These are phyloP conservation scores for Staurois parvus DNA, from an alignment of 2,797 vertebrate species.

Conservation along the genomic window DNA sequence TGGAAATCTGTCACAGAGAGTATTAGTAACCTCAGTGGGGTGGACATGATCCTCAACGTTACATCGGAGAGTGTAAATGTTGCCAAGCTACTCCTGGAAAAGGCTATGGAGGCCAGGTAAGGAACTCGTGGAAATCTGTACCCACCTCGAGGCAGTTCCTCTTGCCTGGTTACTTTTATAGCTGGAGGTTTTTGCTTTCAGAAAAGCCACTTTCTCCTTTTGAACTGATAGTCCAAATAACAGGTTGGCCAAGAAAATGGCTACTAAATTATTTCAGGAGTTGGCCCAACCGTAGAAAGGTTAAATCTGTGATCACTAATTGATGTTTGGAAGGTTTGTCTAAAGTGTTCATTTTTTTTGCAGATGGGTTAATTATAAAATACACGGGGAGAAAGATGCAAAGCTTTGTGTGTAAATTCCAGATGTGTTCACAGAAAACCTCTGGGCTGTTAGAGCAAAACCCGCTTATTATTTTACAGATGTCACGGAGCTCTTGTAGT, in stretches of 20 bases:
- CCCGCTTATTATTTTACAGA: constrained; percentile 42
- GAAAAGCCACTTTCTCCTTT: too few relatives aligned
- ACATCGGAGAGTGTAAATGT: constrained; percentile 73
- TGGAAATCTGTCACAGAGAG: constrained; percentile 78
- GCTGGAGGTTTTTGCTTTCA: too few relatives aligned
- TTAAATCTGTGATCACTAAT: not conserved
- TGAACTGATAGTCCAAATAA: not conserved
- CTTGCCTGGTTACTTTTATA: too few relatives aligned
- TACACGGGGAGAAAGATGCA: not conserved
- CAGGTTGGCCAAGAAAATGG: not conserved
- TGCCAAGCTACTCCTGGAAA: constrained; percentile 76
- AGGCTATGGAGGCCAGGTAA: constrained; percentile 80
- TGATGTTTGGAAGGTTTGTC: not conserved
- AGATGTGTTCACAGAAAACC: constrained; percentile 31
- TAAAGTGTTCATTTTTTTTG: not conserved
- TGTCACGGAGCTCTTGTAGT: not conserved
- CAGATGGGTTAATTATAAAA: not conserved
- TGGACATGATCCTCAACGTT: constrained; percentile 77
- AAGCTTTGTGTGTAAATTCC: not conserved
- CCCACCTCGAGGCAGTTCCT: not conserved
- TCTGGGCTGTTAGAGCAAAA: not conserved
- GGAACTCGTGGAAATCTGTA: constrained; percentile 39
- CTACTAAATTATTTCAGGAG: not conserved
- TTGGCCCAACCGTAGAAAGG: not conserved
- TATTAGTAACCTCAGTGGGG: constrained; percentile 77